These are phyloP conservation scores for Notamacropus eugenii DNA, from an alignment of 2,797 vertebrate species.

Conservation along the genomic window DNA sequence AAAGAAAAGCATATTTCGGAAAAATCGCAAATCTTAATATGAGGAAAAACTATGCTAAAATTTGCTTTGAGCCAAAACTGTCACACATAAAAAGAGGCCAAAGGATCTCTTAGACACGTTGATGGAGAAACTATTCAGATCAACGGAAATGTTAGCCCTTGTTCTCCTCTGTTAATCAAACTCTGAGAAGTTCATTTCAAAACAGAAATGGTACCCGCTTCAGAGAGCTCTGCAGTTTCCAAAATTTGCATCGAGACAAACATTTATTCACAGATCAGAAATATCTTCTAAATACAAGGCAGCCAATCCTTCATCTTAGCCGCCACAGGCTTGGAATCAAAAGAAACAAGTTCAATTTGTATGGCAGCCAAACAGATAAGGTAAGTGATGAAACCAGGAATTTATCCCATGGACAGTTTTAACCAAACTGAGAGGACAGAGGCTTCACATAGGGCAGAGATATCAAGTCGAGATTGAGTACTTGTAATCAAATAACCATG, in stretches of 20 bases:
- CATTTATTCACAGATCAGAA: background rate
- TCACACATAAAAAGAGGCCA: background rate
- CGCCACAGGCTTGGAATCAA: background rate
- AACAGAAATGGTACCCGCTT: background rate
- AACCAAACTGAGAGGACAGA: background rate
- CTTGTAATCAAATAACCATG: background rate
- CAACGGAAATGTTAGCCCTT: background rate
- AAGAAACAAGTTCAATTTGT: conserved; percentile 20
- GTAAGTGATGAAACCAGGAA: background rate
- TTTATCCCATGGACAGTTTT: background rate
- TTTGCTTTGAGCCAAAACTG: background rate
- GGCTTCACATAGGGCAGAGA: background rate
- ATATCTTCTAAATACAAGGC: background rate
- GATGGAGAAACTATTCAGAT: background rate
- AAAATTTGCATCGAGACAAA: conserved; percentile 4
- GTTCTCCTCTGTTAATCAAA: background rate
- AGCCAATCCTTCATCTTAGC: background rate
- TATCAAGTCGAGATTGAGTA: background rate
- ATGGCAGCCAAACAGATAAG: background rate
- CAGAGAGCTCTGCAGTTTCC: background rate
- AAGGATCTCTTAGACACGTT: background rate
- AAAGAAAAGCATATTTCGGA: conserved; percentile 27
- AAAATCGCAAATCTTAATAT: background rate
- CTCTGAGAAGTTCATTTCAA: background rate
- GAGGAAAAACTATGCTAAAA: background rate